phyloP scores from a whole-genome alignment of 2,797 vertebrate species.

The Danio jaintianensis region DNA sequence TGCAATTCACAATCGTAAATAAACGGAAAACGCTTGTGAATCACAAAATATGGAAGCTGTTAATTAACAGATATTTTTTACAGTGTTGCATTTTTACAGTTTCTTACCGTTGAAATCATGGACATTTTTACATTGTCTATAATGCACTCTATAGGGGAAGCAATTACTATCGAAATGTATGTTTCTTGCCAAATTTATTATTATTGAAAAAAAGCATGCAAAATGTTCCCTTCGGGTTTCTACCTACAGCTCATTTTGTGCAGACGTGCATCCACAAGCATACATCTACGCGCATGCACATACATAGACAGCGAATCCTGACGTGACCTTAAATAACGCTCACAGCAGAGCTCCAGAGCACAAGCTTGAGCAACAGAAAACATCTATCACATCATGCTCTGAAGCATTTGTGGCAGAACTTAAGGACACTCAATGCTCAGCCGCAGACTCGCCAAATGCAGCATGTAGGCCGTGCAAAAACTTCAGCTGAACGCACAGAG shows the following conservation, averaged over 20 bases:
- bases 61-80: no score
- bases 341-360: background rate
- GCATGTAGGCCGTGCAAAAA: constrained; percentile 56
- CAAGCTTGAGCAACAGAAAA: constrained; percentile 22
- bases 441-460: constrained; percentile 63
- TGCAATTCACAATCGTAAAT: no score
- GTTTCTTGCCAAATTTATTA: no score
- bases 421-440: background rate
- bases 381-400: constrained; percentile 4
- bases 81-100: no score
- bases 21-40: no score
- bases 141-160: no score
- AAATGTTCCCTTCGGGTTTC: background rate
- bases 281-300: background rate
- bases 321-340: constrained; percentile 15
- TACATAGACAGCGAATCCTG: background rate
- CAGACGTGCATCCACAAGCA: background rate
- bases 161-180: no score
- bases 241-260: background rate
- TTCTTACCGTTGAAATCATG: no score
- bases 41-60: no score
- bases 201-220: background rate
- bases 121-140: no score
- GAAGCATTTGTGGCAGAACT: background rate
- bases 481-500: constrained; percentile 55